Evolutionary conservation across 2,797 vertebrate genomes (phyloP).

Genomic region (Ibycter americanus): DNA sequence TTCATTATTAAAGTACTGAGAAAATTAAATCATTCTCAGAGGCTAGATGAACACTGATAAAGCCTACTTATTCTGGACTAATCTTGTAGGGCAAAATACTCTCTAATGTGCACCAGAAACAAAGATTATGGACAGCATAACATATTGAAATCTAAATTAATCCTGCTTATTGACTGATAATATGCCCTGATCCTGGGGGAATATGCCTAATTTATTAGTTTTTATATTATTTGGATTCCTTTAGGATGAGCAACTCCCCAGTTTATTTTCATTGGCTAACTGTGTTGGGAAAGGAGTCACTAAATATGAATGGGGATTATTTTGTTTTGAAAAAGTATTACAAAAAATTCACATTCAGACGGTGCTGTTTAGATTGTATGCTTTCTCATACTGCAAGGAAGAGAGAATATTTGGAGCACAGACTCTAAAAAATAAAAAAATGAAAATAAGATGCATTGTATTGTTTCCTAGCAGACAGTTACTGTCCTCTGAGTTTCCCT

Average conservation of each 20-base stretch:
- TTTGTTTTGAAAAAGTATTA: not conserved
- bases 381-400: not conserved
- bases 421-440: not conserved
- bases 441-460: not conserved
- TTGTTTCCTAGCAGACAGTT: not conserved
- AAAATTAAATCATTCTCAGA: conserved; percentile 55
- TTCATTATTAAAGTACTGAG: conserved; percentile 51
- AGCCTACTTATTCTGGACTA: not conserved
- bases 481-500: not conserved
- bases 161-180: conserved; percentile 57
- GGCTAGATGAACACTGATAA: conserved; percentile 47
- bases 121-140: conserved; percentile 48
- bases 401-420: not conserved
- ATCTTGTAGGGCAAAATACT: conserved; percentile 30
- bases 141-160: conserved; percentile 63
- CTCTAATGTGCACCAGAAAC: conserved; percentile 46
- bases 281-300: not conserved
- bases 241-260: conserved; percentile 9
- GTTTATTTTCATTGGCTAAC: not conserved
- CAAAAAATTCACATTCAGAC: not conserved
- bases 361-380: not conserved
- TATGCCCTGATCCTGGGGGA: conserved; percentile 6
- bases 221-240: conserved; percentile 46
- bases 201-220: conserved; percentile 61
- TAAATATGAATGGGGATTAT: not conserved